Evolutionary conservation across 2,113 vertebrate species (phyloP).

Genomic region (Sebastes fasciatus): DNA sequence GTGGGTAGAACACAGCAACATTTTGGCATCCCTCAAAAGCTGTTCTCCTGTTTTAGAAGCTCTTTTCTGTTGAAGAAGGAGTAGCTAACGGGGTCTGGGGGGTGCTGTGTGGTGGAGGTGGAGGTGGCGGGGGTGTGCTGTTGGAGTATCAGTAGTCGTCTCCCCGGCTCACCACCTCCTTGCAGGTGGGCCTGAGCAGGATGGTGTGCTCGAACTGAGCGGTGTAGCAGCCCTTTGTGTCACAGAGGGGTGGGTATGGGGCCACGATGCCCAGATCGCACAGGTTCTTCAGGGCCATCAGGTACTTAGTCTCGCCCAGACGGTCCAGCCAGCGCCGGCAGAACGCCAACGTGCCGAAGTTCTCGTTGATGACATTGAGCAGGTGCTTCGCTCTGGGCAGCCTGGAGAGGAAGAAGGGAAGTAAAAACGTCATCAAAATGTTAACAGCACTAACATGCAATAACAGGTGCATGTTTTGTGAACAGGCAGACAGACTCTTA

Average conservation of each 20-base stretch:
- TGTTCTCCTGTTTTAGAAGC: conserved; percentile 30
- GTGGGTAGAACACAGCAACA: conserved; percentile 37
- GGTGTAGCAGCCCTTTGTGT: conserved; percentile 98
- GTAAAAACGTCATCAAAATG: neutral
- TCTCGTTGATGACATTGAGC: conserved; percentile 96
- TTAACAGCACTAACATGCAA: neutral
- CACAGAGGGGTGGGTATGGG: conserved; percentile 96
- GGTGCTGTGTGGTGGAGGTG: conserved; percentile 9
- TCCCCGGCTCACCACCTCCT: conserved; percentile 99
- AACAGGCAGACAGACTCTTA: conserved; percentile 42
- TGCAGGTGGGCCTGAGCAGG: conserved; percentile 96
- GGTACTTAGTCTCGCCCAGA: conserved; percentile 98
- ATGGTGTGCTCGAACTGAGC: conserved; percentile 99
- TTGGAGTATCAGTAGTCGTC: conserved; percentile 91
- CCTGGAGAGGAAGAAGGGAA: conserved; percentile 72
- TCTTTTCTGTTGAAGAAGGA: conserved; percentile 20
- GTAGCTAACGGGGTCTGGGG: conserved; percentile 29
- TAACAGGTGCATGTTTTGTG: neutral
- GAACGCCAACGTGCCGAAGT: conserved; percentile 98
- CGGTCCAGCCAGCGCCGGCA: conserved; percentile 99
- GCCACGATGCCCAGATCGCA: conserved; percentile 99
- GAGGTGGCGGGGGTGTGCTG: neutral
- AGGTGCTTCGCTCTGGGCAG: conserved; percentile 97
- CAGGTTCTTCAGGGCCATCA: conserved; percentile 99
- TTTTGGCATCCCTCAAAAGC: conserved; percentile 37